Conservation (phyloP, 2,113 vertebrate species). For the Paramormyrops kingsleyae region DNA sequence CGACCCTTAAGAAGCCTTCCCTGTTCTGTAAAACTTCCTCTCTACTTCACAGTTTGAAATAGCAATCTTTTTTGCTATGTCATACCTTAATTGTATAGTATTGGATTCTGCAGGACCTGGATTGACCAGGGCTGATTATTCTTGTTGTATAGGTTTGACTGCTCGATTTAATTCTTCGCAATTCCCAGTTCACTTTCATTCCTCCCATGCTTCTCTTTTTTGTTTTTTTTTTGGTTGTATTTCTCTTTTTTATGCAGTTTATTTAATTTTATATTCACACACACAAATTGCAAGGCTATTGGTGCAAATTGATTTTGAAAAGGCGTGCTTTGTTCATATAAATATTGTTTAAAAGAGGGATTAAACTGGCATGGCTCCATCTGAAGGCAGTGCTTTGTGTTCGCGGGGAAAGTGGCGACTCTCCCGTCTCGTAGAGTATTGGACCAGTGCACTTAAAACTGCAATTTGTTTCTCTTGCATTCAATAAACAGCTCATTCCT, state of each 20-base stretch:
- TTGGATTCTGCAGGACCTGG: not conserved
- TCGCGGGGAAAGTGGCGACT: conserved; percentile 52
- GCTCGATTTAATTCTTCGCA: not conserved
- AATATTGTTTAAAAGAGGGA: conserved; percentile 45
- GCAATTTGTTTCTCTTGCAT: conserved; percentile 73
- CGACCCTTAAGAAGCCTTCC: not conserved
- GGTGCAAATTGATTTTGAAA: not conserved
- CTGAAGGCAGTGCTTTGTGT: conserved; percentile 52
- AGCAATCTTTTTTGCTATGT: not conserved
- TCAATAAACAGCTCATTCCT: conserved; percentile 73
- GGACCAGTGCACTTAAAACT: conserved; percentile 57
- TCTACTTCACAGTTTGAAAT: not conserved
- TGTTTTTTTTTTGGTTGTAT: not conserved
- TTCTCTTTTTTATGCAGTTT: not conserved
- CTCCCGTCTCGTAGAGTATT: conserved; percentile 62
- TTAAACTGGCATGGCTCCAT: conserved; percentile 60
- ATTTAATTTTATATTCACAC: not conserved
- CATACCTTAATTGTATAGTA: not conserved
- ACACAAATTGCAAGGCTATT: not conserved
- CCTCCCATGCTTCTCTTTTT: too few species aligned
- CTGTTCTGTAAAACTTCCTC: not conserved
- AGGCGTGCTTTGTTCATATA: conserved; percentile 25
- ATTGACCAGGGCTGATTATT: not conserved
- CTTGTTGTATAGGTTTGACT: not conserved
- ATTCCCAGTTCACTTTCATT: not conserved